Percentiles rank a stretch among this genome's conserved stretches.
Evolutionary conservation across 2,113 vertebrate species (phyloP).

Genomic region (Machaerirhynchus nigripectus): DNA sequence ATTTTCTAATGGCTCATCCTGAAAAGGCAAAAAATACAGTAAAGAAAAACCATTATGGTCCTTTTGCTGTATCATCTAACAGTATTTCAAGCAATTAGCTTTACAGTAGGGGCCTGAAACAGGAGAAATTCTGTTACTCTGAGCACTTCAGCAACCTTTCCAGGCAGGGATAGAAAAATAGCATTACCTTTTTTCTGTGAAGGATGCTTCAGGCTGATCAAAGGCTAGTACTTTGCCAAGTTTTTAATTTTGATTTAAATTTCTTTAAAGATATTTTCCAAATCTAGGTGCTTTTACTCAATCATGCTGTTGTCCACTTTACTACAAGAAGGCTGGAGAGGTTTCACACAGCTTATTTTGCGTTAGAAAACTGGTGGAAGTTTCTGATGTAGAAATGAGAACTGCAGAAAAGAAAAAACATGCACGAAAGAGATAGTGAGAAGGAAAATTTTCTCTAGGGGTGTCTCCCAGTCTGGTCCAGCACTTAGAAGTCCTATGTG

Average conservation of each 20-base stretch:
- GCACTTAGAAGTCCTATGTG: fast-evolving
- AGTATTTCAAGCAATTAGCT: neutral
- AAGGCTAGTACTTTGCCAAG: neutral
- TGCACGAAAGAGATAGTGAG: neutral
- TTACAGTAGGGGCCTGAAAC: neutral
- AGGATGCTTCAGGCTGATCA: neutral
- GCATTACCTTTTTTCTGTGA: neutral
- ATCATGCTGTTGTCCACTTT: neutral
- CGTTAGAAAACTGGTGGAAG: neutral
- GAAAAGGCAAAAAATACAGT: neutral
- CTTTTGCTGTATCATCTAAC: neutral
- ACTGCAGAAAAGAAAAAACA: neutral
- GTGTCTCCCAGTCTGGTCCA: neutral
- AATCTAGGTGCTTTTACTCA: neutral
- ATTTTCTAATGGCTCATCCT: neutral
- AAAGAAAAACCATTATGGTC: neutral
- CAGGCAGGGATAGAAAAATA: neutral
- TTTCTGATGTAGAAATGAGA: neutral
- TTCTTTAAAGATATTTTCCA: neutral
- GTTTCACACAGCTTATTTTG: neutral
- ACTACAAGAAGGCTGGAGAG: neutral
- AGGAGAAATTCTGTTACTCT: neutral
- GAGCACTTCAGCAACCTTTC: neutral
- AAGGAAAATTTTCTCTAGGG: neutral
- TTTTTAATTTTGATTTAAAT: neutral